Evolutionary conservation across 2,113 vertebrate genomes (phyloP), one percentile per base, ranked within the genome.

Genomic region (Albula glossodonta): DNA sequence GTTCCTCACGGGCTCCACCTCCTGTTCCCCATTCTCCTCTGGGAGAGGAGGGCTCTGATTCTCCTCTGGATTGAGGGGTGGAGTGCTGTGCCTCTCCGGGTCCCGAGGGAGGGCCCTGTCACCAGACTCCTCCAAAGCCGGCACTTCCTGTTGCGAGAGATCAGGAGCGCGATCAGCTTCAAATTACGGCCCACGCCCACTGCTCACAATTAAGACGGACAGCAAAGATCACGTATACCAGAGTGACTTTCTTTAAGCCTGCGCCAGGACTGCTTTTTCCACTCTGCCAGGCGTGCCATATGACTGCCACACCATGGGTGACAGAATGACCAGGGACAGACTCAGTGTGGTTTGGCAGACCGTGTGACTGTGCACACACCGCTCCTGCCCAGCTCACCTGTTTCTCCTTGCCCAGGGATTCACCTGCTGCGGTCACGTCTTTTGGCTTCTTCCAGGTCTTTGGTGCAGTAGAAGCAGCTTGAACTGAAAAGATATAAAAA

Each of bases 361-460:
- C 17, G 53, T 56, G 1, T 56, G 31, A 56, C 52, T 86, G 85
- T 87, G 83, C 83, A 49, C n/a, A 81, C 79, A 3, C 9, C 83
- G 82, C 81, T n/a, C 41, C 17, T 19, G 86, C 85, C 48, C 13
- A 0, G 53, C 95, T 96, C 92, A 98, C 97, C 97, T 98, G 94
- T 0, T 91, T 82, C 83, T 97, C 96, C 6, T 87, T 91, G 82
- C 96, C 96, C 84, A 86, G 87, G 12, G 74, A 77, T 41, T 97
- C 97, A 88, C 94, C 96, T 78, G 92, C 84, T 86, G 90, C 92
- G 89, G 94, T 93, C 89, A 41, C 94, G 83, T 99, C 97, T 96
- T 98, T 98, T 97, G 97, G 96, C 96, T 97, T 99, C 92, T 96
- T 97, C 97, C 96, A 97, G 88, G 89, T 97, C 97, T 99, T 99